A percentile compares a stretch with the other conserved stretches of the same genome.
These are phyloP conservation scores for Tinea pellionella DNA, from an alignment of 2,888 invertebrate species.

Conservation along the genomic window DNA sequence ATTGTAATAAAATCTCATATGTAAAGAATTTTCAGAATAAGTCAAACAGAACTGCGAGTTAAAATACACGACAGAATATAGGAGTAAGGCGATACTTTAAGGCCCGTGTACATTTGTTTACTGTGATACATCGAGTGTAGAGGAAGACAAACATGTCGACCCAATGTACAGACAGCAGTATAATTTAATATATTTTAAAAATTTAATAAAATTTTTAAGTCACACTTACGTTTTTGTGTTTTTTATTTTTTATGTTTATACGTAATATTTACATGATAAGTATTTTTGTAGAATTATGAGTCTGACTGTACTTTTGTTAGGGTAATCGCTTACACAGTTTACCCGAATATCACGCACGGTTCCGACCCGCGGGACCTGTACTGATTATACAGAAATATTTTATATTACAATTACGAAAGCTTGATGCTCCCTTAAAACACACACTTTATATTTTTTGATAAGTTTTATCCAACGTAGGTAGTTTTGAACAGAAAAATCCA, in stretches of 20 bases:
- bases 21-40: not conserved
- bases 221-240: too few relatives aligned
- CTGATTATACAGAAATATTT: slow-evolving; percentile 10
- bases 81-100: slow-evolving; percentile 11
- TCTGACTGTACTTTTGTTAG: slow-evolving; percentile 1
- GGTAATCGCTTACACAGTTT: slow-evolving; percentile 15
- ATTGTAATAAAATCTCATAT: not conserved
- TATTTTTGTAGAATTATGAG: not conserved
- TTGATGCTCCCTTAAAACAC: too few relatives aligned
- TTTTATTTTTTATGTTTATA: too few relatives aligned
- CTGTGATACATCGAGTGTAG: slow-evolving; percentile 13
- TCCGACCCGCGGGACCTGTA: slow-evolving; percentile 6
- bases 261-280: not conserved
- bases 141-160: slow-evolving; percentile 13
- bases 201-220: too few relatives aligned
- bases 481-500: too few relatives aligned
- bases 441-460: too few relatives aligned
- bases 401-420: not conserved
- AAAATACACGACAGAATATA: slow-evolving; percentile 9
- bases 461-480: too few relatives aligned
- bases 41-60: not conserved
- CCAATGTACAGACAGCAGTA: not conserved
- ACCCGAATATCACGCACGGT: slow-evolving; percentile 13
- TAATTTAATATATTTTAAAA: not conserved
- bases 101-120: slow-evolving; percentile 12